Conservation (phyloP, 2,797 vertebrate genomes). For the Lophotriccus pileatus region DNA sequence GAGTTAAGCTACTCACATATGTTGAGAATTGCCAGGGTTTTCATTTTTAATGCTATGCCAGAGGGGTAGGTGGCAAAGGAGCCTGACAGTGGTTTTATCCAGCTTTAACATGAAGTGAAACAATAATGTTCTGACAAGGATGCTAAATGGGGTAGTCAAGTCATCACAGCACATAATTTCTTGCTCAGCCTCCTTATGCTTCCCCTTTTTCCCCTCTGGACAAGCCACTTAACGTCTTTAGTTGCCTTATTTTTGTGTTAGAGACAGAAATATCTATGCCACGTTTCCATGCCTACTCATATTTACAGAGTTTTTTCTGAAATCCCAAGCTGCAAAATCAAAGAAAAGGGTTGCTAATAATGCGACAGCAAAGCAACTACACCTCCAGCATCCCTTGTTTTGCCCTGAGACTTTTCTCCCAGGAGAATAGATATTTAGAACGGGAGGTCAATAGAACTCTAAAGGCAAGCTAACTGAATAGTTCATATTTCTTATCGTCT, state of each 20-base stretch:
- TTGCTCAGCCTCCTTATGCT: background rate
- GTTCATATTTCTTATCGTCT: background rate
- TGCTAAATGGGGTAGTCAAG: background rate
- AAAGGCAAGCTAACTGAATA: constrained; percentile 1
- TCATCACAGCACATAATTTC: background rate
- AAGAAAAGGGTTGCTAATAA: background rate
- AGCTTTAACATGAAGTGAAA: background rate
- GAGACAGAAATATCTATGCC: constrained; percentile 49
- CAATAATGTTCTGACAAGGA: background rate
- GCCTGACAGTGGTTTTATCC: background rate
- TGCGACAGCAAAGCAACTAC: background rate
- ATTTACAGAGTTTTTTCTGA: constrained; percentile 23
- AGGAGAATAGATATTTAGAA: background rate
- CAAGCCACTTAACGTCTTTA: constrained; percentile 12
- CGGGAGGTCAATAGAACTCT: background rate
- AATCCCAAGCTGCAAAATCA: constrained; percentile 7
- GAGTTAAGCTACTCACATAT: background rate
- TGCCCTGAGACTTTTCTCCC: background rate
- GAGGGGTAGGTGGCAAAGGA: background rate
- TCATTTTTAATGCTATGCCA: background rate
- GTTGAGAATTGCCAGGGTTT: background rate
- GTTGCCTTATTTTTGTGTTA: constrained; percentile 36
- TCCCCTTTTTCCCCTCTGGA: background rate
- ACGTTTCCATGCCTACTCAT: constrained; percentile 62
- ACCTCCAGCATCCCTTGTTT: background rate